Percentiles rank a stretch among this genome's conserved stretches.
Conservation (phyloP, 2,797 vertebrate species). For the Coregonus sp. region DNA sequence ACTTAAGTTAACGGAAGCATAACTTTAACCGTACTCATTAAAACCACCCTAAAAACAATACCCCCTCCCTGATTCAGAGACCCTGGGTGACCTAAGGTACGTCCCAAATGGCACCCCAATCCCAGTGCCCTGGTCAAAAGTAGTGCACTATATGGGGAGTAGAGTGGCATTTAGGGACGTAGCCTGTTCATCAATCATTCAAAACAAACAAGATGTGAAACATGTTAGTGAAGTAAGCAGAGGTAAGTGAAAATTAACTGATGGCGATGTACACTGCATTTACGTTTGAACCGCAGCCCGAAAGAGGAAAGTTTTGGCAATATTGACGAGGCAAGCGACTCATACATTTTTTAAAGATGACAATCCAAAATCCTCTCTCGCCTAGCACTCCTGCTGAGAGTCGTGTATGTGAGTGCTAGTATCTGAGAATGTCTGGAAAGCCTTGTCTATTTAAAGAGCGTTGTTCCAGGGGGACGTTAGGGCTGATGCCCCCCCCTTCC, state of each 20-base stretch:
- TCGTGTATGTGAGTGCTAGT: not conserved
- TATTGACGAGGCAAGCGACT: slow-evolving; percentile 27
- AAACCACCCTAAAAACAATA: slow-evolving; percentile 30
- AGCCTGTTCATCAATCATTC: not conserved
- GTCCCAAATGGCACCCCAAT: not conserved
- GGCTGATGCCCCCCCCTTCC: slow-evolving; percentile 64
- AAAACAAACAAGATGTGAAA: slow-evolving; percentile 3
- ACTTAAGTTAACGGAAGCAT: slow-evolving; percentile 55
- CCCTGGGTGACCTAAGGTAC: not conserved
- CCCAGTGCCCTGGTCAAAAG: not conserved
- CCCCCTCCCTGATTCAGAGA: not conserved
- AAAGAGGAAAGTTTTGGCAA: not conserved
- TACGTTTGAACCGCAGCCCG: not conserved
- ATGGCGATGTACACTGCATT: not conserved
- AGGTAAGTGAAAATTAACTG: not conserved
- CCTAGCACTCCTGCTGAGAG: slow-evolving; percentile 36
- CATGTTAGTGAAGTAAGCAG: not conserved
- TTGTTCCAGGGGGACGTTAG: slow-evolving; percentile 48
- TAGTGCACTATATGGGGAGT: not conserved
- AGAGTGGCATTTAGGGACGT: not conserved
- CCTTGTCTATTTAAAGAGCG: slow-evolving; percentile 62
- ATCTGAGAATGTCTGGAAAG: slow-evolving; percentile 58
- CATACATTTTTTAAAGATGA: slow-evolving; percentile 73
- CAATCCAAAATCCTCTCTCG: slow-evolving; percentile 45
- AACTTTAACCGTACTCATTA: slow-evolving; percentile 63